phyloP scores from a whole-genome alignment of 2,888 invertebrate species.

The Lysandra coridon region DNA sequence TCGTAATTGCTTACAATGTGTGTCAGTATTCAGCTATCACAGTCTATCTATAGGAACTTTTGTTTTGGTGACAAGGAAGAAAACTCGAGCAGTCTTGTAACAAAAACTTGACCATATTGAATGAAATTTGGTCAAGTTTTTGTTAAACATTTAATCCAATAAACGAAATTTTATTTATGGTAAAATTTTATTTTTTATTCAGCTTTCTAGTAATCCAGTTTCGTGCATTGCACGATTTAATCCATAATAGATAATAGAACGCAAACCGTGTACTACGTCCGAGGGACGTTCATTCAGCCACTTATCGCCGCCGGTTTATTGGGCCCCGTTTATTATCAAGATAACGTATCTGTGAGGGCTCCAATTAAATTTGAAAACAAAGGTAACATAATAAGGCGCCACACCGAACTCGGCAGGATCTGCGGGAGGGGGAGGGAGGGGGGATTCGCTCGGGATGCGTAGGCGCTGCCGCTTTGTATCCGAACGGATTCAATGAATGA shows the following conservation, averaged over 20 bases:
- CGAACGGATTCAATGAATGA: constrained; percentile 61
- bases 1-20: no score
- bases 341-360: constrained; percentile 77
- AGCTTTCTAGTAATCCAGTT: neutral
- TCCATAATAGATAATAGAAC: constrained; percentile 11
- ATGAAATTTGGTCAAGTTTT: no score
- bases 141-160: no score
- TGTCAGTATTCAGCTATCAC: no score
- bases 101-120: no score
- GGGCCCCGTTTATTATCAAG: constrained; percentile 80
- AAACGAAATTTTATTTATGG: no score
- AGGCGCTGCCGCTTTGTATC: constrained; percentile 69
- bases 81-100: no score
- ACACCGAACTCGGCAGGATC: constrained; percentile 52
- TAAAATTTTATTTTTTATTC: neutral
- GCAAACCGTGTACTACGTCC: constrained; percentile 4
- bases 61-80: no score
- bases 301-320: constrained; percentile 63
- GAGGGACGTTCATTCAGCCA: constrained; percentile 1
- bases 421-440: constrained; percentile 45
- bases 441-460: constrained; percentile 63
- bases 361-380: constrained; percentile 81
- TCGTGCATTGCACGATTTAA: neutral
- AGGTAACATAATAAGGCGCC: constrained; percentile 80
- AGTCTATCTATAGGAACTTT: no score